phyloP scores from a whole-genome alignment of 2,797 vertebrate genomes.

The Rhabdomys pumilio region DNA sequence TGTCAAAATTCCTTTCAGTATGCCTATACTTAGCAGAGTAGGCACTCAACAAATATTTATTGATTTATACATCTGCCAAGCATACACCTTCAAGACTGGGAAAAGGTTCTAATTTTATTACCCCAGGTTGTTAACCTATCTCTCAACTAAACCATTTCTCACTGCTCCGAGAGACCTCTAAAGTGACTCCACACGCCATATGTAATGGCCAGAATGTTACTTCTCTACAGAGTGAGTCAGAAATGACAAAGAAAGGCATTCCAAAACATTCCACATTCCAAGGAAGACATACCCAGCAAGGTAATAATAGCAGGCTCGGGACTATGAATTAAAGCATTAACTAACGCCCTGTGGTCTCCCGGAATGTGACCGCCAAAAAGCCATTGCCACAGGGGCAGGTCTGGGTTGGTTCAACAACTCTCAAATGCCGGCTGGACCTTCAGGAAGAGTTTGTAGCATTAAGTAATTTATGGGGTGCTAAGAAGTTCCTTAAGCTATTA shows the following conservation, averaged over 20 bases:
- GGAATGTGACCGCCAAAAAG: conserved; percentile 70
- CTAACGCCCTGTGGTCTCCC: conserved; percentile 26
- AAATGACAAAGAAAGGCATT: conserved; percentile 61
- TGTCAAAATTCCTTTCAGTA: conserved; percentile 20
- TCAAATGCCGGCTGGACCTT: conserved; percentile 84
- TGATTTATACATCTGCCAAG: conserved; percentile 53
- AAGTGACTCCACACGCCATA: accelerated
- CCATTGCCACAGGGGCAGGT: conserved; percentile 73
- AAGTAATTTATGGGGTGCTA: conserved; percentile 93
- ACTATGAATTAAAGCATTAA: conserved; percentile 67
- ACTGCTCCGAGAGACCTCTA: not conserved
- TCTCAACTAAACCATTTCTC: conserved; percentile 31
- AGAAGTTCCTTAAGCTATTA: conserved; percentile 93
- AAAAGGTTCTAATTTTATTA: conserved; percentile 30
- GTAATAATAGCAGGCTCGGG: conserved; percentile 5
- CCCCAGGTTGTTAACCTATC: not conserved
- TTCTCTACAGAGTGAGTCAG: conserved; percentile 9
- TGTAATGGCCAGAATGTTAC: not conserved
- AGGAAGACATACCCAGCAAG: not conserved
- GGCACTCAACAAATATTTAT: conserved; percentile 7
- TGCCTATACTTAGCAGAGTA: not conserved
- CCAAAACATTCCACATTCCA: not conserved
- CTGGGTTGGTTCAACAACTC: conserved; percentile 68
- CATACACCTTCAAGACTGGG: not conserved
- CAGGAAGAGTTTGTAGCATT: conserved; percentile 91